Conservation (phyloP, 2,113 vertebrate species). For the Amazona vittata region DNA sequence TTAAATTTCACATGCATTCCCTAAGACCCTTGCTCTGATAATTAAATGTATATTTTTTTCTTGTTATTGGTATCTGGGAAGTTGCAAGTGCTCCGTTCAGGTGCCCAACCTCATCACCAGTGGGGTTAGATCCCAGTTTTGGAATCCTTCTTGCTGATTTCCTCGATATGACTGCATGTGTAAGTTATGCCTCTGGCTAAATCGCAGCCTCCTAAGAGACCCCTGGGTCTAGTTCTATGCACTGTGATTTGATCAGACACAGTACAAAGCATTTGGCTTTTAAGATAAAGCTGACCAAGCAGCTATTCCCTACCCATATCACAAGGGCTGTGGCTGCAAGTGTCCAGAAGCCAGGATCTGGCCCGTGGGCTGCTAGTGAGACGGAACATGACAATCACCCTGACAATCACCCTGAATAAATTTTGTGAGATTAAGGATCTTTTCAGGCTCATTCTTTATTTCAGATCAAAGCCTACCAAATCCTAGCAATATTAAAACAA, state of each 20-base stretch:
- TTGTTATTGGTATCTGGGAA: background rate
- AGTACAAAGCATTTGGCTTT: background rate
- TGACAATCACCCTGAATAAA: background rate
- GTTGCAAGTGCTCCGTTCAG: background rate
- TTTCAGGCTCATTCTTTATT: background rate
- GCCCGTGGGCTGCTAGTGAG: background rate
- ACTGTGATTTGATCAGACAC: background rate
- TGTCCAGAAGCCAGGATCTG: background rate
- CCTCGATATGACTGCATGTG: background rate
- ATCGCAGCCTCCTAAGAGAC: background rate
- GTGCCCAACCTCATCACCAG: background rate
- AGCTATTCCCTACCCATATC: background rate
- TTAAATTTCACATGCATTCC: background rate
- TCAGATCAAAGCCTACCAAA: background rate
- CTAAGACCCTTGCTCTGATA: background rate
- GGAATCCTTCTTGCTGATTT: background rate
- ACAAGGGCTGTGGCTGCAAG: fast-evolving
- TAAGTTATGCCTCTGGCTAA: background rate
- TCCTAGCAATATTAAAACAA: background rate
- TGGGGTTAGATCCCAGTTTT: background rate
- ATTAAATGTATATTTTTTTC: background rate
- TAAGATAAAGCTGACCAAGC: background rate
- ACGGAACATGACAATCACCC: background rate
- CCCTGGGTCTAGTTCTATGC: background rate
- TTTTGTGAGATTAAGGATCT: background rate